Evolutionary conservation across 30 jellyfish, hydroid and myxozoan species (phyloP), one percentile per base, ranked within the genome.

Genomic region (Aurelia aurita): DNA sequence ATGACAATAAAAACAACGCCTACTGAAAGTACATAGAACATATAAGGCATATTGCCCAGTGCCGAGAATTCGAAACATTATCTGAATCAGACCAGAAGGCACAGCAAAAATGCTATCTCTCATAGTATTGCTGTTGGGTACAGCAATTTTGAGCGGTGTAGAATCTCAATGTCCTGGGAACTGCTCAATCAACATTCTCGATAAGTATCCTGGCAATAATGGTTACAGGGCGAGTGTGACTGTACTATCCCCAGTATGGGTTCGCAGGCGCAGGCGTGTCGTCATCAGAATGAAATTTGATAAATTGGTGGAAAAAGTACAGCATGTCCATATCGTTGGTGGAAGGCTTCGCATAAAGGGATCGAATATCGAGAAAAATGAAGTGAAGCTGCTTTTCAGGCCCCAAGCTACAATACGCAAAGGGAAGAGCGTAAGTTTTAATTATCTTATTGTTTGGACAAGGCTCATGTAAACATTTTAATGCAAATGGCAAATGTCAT

Each of bases 201-300:
- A 45, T 62, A 19, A 3, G 18, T 76, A 75, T 75, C 88, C 77
- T 28, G 51, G 51, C 16, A 39, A 76, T 9, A 39, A 76, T 9
- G 88, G 88, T 9, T 76, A 76, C 77, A 23, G 74, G 5, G 88
- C 88, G 0, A 76, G 77, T 0, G 60, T 58, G 29, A 8, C 27
- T 14, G 77, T 76, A 39, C 22, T 32, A 18, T 64, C 88, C 2
- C 88, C 88, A 26, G 51, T 55, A 25, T 49, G 44, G 22, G 44
- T 49, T 32, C 47, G 46, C n/a, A 44, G 49, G 66, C 46, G 26
- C 23, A 32, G 77, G 22, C 19, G 44, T 14, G 70, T 61, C 62
- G 21, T 62, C 11, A 22, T 76, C 60, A 54, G 44, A 19, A 22
- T 76, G 66, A 16, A 12, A 28, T 76, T 76, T 32, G 51, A 55